Conservation (phyloP, 2,888 invertebrate genomes). For the Smittia aterrima region DNA sequence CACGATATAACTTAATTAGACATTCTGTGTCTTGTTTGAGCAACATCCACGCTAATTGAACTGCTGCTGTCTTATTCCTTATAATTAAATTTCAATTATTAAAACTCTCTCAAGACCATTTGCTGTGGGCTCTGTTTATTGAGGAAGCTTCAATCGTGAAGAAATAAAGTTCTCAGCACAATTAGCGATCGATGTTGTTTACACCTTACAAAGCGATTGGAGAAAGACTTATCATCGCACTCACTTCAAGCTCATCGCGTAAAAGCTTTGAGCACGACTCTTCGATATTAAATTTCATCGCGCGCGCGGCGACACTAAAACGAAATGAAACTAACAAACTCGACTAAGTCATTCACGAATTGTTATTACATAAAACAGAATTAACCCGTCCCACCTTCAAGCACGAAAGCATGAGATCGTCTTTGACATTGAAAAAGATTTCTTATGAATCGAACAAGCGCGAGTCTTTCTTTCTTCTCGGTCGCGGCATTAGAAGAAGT, state of each 20-base stretch:
- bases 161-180: no score
- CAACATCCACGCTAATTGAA: background rate
- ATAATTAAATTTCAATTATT: no score
- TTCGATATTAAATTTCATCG: background rate
- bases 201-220: no score
- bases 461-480: background rate
- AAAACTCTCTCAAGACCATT: no score
- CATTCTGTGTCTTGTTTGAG: background rate
- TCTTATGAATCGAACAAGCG: background rate
- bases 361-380: background rate
- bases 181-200: no score
- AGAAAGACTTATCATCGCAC: background rate
- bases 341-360: constrained; percentile 11
- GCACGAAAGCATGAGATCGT: background rate
- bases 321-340: background rate
- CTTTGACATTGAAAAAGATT: background rate
- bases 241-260: background rate
- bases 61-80: no score
- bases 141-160: no score
- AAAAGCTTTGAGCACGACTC: background rate
- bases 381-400: constrained; percentile 6
- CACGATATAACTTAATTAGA: constrained; percentile 6
- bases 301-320: background rate
- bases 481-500: background rate
- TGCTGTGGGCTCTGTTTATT: no score